A percentile compares a stretch with the other conserved stretches of the same genome.
These are phyloP conservation scores for Synergus japonicus DNA, from an alignment of 2,888 invertebrate genomes.

Conservation along the genomic window DNA sequence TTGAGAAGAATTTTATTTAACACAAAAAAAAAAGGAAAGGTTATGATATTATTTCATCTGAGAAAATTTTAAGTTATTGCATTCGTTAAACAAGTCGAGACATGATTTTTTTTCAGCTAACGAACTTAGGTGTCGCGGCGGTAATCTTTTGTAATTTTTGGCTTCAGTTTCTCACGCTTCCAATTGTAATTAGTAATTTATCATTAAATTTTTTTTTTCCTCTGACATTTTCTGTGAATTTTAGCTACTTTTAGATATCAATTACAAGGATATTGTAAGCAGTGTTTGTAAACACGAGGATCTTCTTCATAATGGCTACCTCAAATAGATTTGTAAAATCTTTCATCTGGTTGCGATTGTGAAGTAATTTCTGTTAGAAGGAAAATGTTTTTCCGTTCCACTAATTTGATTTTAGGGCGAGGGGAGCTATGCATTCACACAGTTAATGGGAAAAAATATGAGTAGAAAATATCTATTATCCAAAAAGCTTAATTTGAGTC, in stretches of 20 bases:
- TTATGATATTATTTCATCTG: background rate
- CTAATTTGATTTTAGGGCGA: background rate
- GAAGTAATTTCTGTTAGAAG: background rate
- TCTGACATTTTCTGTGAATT: constrained; percentile 27
- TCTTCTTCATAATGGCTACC: background rate
- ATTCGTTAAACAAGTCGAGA: background rate
- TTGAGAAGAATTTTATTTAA: background rate
- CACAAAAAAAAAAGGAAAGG: background rate
- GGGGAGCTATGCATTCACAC: background rate
- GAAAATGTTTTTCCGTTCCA: background rate
- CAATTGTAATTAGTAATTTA: background rate
- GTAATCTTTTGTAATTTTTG: background rate
- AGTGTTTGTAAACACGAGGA: constrained; percentile 36
- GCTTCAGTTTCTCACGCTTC: constrained; percentile 26
- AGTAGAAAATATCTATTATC: background rate
- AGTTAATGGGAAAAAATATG: background rate
- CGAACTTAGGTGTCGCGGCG: background rate
- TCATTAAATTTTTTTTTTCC: constrained; percentile 19
- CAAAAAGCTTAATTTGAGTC: background rate
- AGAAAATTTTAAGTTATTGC: background rate
- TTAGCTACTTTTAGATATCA: background rate
- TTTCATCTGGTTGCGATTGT: background rate
- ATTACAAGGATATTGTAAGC: background rate
- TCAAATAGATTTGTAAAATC: background rate
- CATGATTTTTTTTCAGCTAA: constrained; percentile 8